These are phyloP conservation scores for Neoarius graeffei DNA, from an alignment of 2,113 vertebrate species.

Conservation along the genomic window DNA sequence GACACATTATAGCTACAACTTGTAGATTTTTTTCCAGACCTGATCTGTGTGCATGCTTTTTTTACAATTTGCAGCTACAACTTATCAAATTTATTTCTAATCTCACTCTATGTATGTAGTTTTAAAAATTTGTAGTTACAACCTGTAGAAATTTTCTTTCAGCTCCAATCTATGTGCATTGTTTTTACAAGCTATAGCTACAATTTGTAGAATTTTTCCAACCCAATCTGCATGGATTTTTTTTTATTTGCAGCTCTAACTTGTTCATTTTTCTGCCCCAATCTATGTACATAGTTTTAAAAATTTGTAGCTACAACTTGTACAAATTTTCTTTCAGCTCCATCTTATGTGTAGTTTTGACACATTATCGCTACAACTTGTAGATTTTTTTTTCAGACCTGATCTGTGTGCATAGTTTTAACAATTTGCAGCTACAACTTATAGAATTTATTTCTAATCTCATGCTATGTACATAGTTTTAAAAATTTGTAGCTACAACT, in stretches of 20 bases:
- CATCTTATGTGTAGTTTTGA: neutral
- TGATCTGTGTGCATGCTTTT: neutral
- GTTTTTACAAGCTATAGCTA: no score
- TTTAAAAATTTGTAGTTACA: no score
- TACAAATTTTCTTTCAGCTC: neutral
- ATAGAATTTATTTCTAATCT: neutral
- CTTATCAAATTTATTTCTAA: neutral
- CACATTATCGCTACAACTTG: neutral
- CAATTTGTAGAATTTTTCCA: no score
- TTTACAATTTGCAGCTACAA: neutral
- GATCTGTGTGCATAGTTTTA: neutral
- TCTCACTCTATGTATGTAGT: no score
- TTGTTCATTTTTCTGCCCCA: neutral
- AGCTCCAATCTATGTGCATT: no score
- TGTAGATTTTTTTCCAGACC: neutral
- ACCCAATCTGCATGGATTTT: no score
- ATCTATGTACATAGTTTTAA: neutral
- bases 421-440: neutral
- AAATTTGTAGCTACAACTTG: neutral
- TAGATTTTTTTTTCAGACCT: neutral
- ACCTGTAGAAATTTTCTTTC: no score
- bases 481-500: no score
- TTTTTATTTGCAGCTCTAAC: no score
- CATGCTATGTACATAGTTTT: no score
- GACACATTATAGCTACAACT: neutral